phyloP scores from a whole-genome alignment of 2,797 vertebrate species.

The Thalassophryne amazonica region DNA sequence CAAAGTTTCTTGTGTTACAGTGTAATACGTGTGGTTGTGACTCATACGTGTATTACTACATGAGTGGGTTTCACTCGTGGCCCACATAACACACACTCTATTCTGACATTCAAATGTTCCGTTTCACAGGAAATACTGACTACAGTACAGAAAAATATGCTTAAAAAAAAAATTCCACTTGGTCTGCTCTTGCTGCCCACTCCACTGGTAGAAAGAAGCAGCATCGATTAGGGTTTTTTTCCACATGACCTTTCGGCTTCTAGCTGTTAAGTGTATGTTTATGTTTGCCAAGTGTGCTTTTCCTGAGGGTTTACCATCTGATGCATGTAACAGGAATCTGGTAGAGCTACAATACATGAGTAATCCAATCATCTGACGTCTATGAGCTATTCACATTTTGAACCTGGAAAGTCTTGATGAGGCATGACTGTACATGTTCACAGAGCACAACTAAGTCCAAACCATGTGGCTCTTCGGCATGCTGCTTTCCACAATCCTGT shows the following conservation, averaged over 20 bases:
- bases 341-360: accelerated
- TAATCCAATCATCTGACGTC: neutral
- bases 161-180: conserved; percentile 1
- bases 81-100: conserved; percentile 22
- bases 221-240: neutral
- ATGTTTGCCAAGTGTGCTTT: neutral
- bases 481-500: neutral
- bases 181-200: conserved; percentile 28
- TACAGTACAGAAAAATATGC: neutral
- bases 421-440: neutral
- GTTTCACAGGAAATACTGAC: conserved; percentile 11
- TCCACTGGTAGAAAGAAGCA: neutral
- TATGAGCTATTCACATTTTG: neutral
- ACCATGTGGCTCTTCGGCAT: neutral
- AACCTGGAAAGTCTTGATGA: neutral
- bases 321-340: neutral
- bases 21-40: conserved; percentile 12
- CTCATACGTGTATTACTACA: conserved; percentile 15
- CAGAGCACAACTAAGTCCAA: neutral
- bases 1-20: neutral
- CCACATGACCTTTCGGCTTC: conserved; percentile 3
- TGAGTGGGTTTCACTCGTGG: conserved; percentile 18
- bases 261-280: accelerated
- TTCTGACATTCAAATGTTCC: conserved; percentile 33
- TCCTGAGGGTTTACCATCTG: neutral